Percentiles rank a stretch among this genome's conserved stretches.
Evolutionary conservation across 1,140 invertebrate genomes (phyloP).

Genomic region (Temnothorax longispinosus): DNA sequence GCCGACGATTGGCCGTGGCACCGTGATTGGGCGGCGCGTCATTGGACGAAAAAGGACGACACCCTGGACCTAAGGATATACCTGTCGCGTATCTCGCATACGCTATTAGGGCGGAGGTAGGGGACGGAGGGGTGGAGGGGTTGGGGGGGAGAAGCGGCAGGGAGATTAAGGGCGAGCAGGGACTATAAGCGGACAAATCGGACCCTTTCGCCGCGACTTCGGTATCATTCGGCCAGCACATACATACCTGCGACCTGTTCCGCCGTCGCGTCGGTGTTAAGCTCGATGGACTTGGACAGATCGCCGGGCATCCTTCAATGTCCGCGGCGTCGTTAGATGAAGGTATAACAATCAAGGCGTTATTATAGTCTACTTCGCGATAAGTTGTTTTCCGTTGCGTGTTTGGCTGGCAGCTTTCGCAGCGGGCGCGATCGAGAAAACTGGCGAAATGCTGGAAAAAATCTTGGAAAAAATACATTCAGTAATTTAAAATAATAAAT

Average conservation of each 20-base stretch:
- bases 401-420: background rate
- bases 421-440: background rate
- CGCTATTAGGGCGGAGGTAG: constrained; percentile 11
- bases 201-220: constrained; percentile 16
- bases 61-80: constrained; percentile 9
- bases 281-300: background rate
- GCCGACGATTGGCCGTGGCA: constrained; percentile 60
- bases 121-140: background rate
- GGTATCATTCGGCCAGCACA: background rate
- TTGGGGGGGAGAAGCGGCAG: too few relatives aligned
- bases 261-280: background rate
- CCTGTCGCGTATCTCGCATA: background rate
- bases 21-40: constrained; percentile 11
- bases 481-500: too few relatives aligned
- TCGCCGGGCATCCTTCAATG: background rate
- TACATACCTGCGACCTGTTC: constrained; percentile 2
- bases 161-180: constrained; percentile 16
- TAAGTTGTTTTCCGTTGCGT: background rate
- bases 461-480: too few relatives aligned
- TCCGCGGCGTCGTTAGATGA: background rate
- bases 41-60: constrained; percentile 18
- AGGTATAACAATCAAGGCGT: constrained; percentile 3
- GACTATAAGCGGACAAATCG: constrained; percentile 32
- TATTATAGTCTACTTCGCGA: constrained; percentile 26
- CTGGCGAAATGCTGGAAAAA: too few relatives aligned